Conservation (phyloP, 2,113 vertebrate genomes). For the Plecotus auritus region DNA sequence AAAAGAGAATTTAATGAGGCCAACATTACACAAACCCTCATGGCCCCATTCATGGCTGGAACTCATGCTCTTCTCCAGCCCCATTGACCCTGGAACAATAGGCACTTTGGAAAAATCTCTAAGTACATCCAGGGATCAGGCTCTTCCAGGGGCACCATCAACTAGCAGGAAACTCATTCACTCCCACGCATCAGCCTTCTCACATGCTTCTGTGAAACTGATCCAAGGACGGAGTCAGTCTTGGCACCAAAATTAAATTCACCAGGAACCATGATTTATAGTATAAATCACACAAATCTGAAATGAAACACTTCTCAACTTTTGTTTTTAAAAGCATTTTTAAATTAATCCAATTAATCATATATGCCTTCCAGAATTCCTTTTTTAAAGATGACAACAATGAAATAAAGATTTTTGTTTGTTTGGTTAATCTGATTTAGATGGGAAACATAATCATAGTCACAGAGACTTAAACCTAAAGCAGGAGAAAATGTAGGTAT, state of each 20-base stretch:
- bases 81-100: not conserved
- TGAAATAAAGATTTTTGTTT: not conserved
- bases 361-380: not conserved
- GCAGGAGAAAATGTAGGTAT: not conserved
- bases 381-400: not conserved
- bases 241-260: not conserved
- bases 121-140: not conserved
- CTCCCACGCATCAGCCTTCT: not conserved
- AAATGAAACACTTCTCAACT: not conserved
- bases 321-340: conserved; percentile 24
- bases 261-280: not conserved
- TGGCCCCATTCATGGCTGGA: not conserved
- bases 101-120: not conserved
- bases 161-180: not conserved
- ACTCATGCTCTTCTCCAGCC: not conserved
- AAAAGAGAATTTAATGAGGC: not conserved
- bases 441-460: not conserved
- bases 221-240: not conserved
- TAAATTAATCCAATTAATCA: not conserved
- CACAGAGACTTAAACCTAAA: not conserved
- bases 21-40: not conserved
- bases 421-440: not conserved
- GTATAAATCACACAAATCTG: not conserved
- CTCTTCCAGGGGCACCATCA: not conserved
- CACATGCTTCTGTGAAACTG: conserved; percentile 1